These are phyloP conservation scores for Polypterus bichir DNA, from an alignment of 2,113 vertebrate genomes.

Conservation along the genomic window DNA sequence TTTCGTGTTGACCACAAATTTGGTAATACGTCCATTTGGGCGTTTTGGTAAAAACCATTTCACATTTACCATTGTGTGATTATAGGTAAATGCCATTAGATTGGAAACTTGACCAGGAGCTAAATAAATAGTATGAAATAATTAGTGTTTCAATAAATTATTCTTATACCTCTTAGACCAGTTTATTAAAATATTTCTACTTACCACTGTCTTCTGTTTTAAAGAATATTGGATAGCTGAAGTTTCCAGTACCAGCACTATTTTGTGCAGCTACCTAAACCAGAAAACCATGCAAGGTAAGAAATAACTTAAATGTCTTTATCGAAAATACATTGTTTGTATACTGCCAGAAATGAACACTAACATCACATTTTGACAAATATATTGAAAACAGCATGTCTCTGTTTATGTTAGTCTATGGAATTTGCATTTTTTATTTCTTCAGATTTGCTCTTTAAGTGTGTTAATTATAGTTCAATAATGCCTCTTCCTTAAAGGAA, in stretches of 20 bases:
- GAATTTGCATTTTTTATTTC: no score
- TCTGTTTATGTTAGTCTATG: no score
- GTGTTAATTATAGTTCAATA: no score
- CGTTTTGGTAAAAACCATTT: slow-evolving; percentile 84
- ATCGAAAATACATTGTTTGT: no score
- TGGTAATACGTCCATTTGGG: slow-evolving; percentile 90
- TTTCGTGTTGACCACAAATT: slow-evolving; percentile 86
- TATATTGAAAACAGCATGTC: not conserved
- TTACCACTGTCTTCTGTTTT: slow-evolving; percentile 91
- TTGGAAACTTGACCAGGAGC: slow-evolving; percentile 89
- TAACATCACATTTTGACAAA: not conserved
- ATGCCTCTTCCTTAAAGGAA: no score
- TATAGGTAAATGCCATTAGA: slow-evolving; percentile 73
- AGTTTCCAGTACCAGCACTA: slow-evolving; percentile 63
- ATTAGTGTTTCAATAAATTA: no score
- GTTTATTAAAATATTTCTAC: slow-evolving; percentile 21
- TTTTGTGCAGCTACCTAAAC: slow-evolving; percentile 79
- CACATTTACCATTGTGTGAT: slow-evolving; percentile 73
- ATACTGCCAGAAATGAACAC: no score
- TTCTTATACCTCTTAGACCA: no score
- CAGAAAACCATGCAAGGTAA: slow-evolving; percentile 17
- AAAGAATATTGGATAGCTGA: slow-evolving; percentile 76
- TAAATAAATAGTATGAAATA: slow-evolving; percentile 30
- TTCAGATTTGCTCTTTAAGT: no score
- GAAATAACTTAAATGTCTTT: not conserved